Evolutionary conservation across 2,888 invertebrate genomes (phyloP).

Genomic region (Pharmacophagus antenor): DNA sequence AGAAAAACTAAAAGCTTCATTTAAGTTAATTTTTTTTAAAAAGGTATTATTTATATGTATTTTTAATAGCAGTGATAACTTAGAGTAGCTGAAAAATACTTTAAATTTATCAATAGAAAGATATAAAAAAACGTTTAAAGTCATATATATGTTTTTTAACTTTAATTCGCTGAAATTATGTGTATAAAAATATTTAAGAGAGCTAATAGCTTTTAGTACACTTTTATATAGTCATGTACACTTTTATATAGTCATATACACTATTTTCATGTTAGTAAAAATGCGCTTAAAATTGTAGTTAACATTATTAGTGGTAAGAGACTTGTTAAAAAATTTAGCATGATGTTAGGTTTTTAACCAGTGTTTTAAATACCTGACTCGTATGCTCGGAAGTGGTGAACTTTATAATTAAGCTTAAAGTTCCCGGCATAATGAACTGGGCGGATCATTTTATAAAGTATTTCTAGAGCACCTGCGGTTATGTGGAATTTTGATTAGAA

Average conservation of each 20-base stretch:
- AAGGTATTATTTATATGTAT: background rate
- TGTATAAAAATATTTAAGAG: background rate
- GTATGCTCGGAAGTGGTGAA: conserved; percentile 13
- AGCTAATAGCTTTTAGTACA: background rate
- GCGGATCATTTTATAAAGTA: conserved; percentile 13
- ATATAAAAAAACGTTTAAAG: background rate
- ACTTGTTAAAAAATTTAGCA: conserved; percentile 9
- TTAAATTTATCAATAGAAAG: background rate
- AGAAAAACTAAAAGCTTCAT: no score
- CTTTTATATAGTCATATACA: background rate
- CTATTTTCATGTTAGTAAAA: background rate
- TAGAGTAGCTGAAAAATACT: background rate
- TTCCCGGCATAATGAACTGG: conserved; percentile 16
- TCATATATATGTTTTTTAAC: background rate
- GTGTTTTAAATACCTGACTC: conserved; percentile 11
- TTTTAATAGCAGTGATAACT: background rate
- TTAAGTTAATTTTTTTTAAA: no score
- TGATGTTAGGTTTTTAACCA: conserved; percentile 13
- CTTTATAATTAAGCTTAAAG: conserved; percentile 22
- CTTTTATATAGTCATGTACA: background rate
- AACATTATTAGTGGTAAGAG: conserved; percentile 3
- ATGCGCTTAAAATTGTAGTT: background rate
- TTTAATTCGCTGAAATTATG: background rate
- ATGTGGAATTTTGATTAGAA: conserved; percentile 14
- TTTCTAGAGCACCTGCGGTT: conserved; percentile 14